These are phyloP conservation scores for Pelecanoides urinatrix DNA, from an alignment of 2,113 vertebrate genomes.

Conservation along the genomic window DNA sequence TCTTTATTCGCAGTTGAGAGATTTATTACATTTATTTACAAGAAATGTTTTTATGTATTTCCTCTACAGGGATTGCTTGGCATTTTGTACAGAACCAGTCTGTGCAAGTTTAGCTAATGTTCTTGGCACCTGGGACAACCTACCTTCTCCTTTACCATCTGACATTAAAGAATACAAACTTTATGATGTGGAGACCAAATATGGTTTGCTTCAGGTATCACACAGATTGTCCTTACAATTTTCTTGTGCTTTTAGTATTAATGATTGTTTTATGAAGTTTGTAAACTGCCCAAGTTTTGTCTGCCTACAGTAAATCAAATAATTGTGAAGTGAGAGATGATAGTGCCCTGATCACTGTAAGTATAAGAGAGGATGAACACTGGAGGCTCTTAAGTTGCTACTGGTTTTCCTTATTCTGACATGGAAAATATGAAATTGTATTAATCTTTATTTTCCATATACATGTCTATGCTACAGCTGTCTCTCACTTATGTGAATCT, in stretches of 20 bases:
- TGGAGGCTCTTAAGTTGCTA: neutral
- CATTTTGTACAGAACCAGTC: constrained; percentile 97
- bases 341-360: neutral
- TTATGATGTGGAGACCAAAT: constrained; percentile 96
- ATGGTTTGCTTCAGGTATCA: constrained; percentile 94
- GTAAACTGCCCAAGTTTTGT: neutral
- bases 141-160: constrained; percentile 87
- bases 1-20: neutral
- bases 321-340: neutral
- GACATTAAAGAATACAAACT: constrained; percentile 97
- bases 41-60: neutral
- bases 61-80: constrained; percentile 88
- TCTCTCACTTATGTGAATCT: neutral
- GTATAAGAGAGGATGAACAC: neutral
- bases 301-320: neutral
- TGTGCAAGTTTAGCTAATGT: constrained; percentile 97
- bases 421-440: neutral
- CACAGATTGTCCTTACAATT: neutral
- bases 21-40: neutral
- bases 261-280: neutral
- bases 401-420: neutral
- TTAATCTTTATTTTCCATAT: neutral
- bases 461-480: neutral
- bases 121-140: constrained; percentile 93
- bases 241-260: neutral